Base-by-base conservation (phyloP, 2,888 invertebrate genomes). In the Acleris emargana region DNA sequence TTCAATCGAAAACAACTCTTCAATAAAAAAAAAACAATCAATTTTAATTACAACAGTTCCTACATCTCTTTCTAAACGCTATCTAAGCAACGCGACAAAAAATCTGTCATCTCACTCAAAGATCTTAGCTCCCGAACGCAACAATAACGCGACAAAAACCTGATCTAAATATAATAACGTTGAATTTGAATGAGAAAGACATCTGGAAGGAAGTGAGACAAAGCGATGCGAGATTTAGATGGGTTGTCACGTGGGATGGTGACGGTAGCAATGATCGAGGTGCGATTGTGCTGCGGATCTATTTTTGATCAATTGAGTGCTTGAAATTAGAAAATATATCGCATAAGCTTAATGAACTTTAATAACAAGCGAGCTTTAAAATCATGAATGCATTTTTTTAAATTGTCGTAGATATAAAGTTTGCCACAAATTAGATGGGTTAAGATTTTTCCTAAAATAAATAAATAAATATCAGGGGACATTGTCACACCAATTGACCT, bases 121-220 rank as follows among this genome's bases (percentile, higher is more conserved):
- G 64, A 64, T 59, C 58, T 54, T 28, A 64, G 64, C 62, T 58
- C 38, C 42, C 50, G 54, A 64, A 58, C 38, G 38, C 38, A 62
- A 64, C 59, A 64, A 64, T 43, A 43, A 60, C 22, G 54, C 59
- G 64, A 64, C 50, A 59, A 64, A 64, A 64, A 64, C 59, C 17
- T 64, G 64, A 66, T 66, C 66, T 61, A 61, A 61, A 66, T 66
- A 61, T 66, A 66, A 66, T 66, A 66, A 66, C 61, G 20, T 42
- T 51, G 38, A 50, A 66, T 66, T 66, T 61, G 57, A 61, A 66
- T 61, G 57, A 52, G 61, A 61, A 66, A 57, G 62, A 67, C 58
- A 62, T 62, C 67, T 62, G 58, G 25, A 57, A 60, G 62, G 62
- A 67, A 54, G 62, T 53, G 58, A 62, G 62, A 62, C 67, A 62